These are phyloP conservation scores for Heteractis magnifica DNA, from an alignment of 92 coral and sea anemone genomes.

Conservation along the genomic window DNA sequence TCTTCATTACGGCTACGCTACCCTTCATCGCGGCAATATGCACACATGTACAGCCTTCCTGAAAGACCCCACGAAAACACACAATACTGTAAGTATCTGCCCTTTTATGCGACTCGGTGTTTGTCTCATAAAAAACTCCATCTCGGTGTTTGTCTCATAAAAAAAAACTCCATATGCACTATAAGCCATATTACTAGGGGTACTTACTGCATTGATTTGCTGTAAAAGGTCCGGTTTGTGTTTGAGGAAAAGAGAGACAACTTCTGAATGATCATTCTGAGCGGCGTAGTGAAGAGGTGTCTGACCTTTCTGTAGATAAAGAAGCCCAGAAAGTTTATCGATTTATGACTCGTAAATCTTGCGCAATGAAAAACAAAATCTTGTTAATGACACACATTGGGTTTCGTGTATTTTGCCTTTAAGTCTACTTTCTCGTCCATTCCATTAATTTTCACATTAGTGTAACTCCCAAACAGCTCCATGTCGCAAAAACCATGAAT, in stretches of 20 bases:
- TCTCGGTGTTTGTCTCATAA: too few relatives aligned
- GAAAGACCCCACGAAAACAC: background rate
- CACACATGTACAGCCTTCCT: conserved; percentile 98
- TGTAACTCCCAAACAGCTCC: too few relatives aligned
- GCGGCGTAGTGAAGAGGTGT: conserved; percentile 98
- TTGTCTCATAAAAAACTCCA: background rate
- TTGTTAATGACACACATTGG: too few relatives aligned
- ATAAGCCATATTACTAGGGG: background rate
- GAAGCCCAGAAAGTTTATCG: background rate
- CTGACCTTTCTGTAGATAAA: conserved; percentile 78
- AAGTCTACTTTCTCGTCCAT: too few relatives aligned
- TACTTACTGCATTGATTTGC: conserved; percentile 87
- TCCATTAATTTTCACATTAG: too few relatives aligned
- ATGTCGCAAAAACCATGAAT: too few relatives aligned
- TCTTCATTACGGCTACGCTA: conserved; percentile 90
- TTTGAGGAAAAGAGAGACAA: conserved; percentile 81
- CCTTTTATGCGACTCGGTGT: background rate
- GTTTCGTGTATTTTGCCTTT: too few relatives aligned
- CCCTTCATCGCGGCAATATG: conserved; percentile 98
- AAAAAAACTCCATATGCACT: too few relatives aligned
- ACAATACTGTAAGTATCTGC: background rate
- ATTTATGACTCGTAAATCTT: too few relatives aligned
- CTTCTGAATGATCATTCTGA: conserved; percentile 94
- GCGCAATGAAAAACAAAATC: too few relatives aligned
- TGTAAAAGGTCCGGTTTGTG: conserved; percentile 83